Evolutionary conservation across 2,888 invertebrate species (phyloP), one percentile per base, ranked within the genome.

Genomic region (Pristionchus entomophagus): DNA sequence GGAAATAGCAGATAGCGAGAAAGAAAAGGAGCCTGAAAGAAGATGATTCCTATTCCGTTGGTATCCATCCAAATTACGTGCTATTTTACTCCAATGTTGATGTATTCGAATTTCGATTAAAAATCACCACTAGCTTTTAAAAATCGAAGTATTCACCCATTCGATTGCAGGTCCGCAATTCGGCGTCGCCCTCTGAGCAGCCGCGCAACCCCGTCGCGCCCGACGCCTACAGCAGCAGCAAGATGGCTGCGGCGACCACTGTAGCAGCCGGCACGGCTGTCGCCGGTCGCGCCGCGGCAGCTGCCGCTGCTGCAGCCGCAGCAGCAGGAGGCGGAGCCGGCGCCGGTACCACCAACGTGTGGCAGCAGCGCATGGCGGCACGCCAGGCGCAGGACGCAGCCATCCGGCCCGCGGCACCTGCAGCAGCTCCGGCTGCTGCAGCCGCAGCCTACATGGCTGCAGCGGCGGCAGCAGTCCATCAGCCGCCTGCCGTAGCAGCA

Each of bases 311-410:
- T 93, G n/a, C n/a, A n/a, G n/a, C n/a, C n/a, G n/a, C n/a, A n/a
- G n/a, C n/a, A n/a, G n/a, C n/a, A n/a, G n/a, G n/a, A n/a, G n/a
- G n/a, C n/a, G 97, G 97, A 94, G 96, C 97, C 0, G 95, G 97
- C 89, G 97, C 97, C 94, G 96, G 96, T 93, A 96, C 97, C 93
- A 94, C 95, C 2, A 96, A 96, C 92, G 95, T 95, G 69, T 95
- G 95, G 94, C 95, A 95, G 83, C 95, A 95, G 65, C 95, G 95
- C 89, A 95, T 95, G 89, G 95, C 95, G 0, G 95, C 95, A 94
- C 95, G 96, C 95, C 95, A 95, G 41, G 94, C 95, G 73, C 87
- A 89, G 80, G 86, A 87, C 6, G 56, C 59, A 2, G 41, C 83
- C 26, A 2, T 41, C 41, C 32, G 82, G 12, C 22, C 77, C 5